Evolutionary conservation across 2,797 vertebrate species (phyloP), one percentile per base, ranked within the genome.

Genomic region (Periophthalmus magnuspinnatus): DNA sequence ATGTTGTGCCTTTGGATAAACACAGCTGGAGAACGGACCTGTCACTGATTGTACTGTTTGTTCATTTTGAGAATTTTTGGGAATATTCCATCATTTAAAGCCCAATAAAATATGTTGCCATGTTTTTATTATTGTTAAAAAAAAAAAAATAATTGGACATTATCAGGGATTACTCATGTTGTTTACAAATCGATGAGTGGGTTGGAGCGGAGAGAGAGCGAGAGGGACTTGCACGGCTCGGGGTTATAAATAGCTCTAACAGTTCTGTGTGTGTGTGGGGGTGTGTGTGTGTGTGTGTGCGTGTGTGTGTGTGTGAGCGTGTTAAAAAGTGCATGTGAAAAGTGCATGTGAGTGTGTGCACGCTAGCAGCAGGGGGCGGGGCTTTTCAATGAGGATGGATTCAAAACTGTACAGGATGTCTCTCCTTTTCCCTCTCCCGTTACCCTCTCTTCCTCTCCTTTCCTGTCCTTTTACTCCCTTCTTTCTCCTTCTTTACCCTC

Each of bases 401-500:
- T 24, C 17, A 57, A 57, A 28, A 28, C 14, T 32, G 3, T 28
- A 0, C 28, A 24, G 21, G 24, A 28, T 13, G 28, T 32, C 52
- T 6, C 56, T 58, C 56, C 14, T 58, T 5, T 58, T 16, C 58
- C 58, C 28, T 2, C 56, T 58, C 56, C 14, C 58, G 2, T 58
- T 16, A 32, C 28, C 28, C 16, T 1, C 6, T 33, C 13, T 22
- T 17, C 14, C 24, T 57, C 13, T 17, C 6, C 28, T 28, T 24
- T 56, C 24, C 22, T 2, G 21, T 79, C 76, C 71, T 74, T 11
- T 24, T 57, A 36, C 34, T 38, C 11, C 33, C 64, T 21, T 13
- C 19, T n/a, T 4, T 13, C 45, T 48, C 10, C 48, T 13, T 48
- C 4, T n/a, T 2, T 50, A n/a, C 19, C 9, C 6, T 9, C n/a